These are phyloP conservation scores for Esperia sulphurella DNA, from an alignment of 2,888 invertebrate genomes.

Conservation along the genomic window DNA sequence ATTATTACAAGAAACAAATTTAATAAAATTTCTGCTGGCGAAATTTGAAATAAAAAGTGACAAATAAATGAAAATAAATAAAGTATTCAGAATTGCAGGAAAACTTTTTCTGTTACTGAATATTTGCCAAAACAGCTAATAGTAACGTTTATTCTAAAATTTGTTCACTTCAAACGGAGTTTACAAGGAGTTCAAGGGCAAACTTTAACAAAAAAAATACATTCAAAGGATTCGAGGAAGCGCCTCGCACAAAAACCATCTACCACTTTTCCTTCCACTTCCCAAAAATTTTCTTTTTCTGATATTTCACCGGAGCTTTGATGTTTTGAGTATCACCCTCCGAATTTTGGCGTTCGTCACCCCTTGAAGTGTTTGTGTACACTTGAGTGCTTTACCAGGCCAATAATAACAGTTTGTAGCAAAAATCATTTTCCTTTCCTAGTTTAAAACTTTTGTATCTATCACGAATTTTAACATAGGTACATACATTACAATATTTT, in stretches of 20 bases:
- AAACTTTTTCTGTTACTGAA: no score
- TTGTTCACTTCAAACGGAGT: background rate
- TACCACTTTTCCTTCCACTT: slow-evolving; percentile 28
- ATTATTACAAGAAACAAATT: no score
- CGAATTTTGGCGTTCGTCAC: slow-evolving; percentile 39
- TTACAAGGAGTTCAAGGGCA: slow-evolving; percentile 18
- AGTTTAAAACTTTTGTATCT: background rate
- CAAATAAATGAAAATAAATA: no score
- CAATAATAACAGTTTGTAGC: slow-evolving; percentile 14
- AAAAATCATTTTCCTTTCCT: background rate
- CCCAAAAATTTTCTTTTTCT: slow-evolving; percentile 39
- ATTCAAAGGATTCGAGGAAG: slow-evolving; percentile 36
- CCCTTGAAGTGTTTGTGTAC: slow-evolving; percentile 28
- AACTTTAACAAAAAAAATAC: slow-evolving; percentile 16
- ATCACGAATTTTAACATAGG: no score
- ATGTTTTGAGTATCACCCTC: slow-evolving; percentile 50
- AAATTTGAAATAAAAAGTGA: no score
- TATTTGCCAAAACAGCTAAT: no score
- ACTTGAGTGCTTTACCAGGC: slow-evolving; percentile 20
- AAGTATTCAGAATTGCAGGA: no score
- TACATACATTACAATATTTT: no score
- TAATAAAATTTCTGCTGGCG: no score
- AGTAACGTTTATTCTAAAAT: background rate
- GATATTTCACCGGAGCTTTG: slow-evolving; percentile 43
- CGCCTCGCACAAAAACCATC: slow-evolving; percentile 40